Evolutionary conservation across 2,113 vertebrate genomes (phyloP).

Genomic region (Capreolus pygargus): DNA sequence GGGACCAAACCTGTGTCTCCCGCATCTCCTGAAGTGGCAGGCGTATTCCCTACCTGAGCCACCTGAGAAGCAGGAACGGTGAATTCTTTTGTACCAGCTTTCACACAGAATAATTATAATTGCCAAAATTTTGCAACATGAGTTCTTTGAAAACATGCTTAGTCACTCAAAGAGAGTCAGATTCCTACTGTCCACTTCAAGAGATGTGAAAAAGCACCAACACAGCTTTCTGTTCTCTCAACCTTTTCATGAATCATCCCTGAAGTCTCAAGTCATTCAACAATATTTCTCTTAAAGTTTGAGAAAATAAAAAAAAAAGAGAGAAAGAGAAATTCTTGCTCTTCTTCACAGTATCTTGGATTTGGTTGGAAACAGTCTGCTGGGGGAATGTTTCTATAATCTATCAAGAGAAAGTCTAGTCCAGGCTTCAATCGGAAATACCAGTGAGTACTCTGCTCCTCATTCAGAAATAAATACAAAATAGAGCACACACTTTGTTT

Average conservation of each 20-base stretch:
- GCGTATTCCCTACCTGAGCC: neutral
- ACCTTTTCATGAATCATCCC: neutral
- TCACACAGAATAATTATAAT: neutral
- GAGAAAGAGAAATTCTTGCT: neutral
- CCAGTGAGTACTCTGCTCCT: rapidly evolving
- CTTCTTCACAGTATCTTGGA: neutral
- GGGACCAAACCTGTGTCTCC: neutral
- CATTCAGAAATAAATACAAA: neutral
- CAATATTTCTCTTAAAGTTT: neutral
- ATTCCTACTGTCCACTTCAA: neutral
- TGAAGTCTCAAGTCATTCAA: neutral
- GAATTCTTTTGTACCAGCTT: neutral
- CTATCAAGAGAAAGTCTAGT: neutral
- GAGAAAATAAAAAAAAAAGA: neutral
- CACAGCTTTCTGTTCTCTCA: neutral
- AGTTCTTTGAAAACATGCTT: neutral
- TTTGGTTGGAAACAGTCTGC: neutral
- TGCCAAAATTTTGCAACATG: neutral
- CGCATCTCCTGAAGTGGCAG: neutral
- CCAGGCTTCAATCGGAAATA: neutral
- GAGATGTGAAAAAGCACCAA: neutral
- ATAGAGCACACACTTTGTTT: rapidly evolving
- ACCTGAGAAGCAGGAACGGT: neutral
- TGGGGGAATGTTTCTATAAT: neutral
- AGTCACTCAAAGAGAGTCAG: neutral